phyloP scores from a whole-genome alignment of 2,888 invertebrate genomes.

The Eristalis intricaria region DNA sequence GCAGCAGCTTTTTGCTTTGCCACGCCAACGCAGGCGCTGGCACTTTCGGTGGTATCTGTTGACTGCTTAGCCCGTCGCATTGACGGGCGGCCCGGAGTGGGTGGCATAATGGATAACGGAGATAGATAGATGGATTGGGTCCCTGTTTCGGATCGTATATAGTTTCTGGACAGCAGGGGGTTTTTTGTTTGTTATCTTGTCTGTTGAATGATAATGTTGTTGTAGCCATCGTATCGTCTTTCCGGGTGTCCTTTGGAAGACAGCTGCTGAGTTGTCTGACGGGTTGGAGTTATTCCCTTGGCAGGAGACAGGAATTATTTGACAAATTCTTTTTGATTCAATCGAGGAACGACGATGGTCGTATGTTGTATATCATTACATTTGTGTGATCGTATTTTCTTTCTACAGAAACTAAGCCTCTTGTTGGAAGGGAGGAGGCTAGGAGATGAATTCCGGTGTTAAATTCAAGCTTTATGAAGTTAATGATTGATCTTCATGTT shows the following conservation, averaged over 20 bases:
- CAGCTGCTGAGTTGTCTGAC: slow-evolving; percentile 3
- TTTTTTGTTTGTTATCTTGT: not conserved
- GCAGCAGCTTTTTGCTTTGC: slow-evolving; percentile 11
- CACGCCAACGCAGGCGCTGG: not conserved
- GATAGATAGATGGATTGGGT: slow-evolving; percentile 45
- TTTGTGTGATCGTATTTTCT: not conserved
- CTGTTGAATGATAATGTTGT: slow-evolving; percentile 33
- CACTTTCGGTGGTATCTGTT: not conserved
- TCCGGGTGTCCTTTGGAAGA: slow-evolving; percentile 25
- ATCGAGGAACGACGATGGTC: not conserved
- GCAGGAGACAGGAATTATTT: slow-evolving; percentile 15
- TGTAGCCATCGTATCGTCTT: slow-evolving; percentile 40
- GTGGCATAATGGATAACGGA: slow-evolving; percentile 29
- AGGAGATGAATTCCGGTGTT: not conserved
- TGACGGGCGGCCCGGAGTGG: not conserved
- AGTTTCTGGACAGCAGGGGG: slow-evolving; percentile 20
- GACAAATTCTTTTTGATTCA: slow-evolving; percentile 10
- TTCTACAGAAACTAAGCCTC: not conserved
- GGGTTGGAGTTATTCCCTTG: slow-evolving; percentile 1
- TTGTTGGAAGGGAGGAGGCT: not conserved
- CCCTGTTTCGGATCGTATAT: slow-evolving; percentile 27
- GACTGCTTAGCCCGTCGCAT: not conserved
- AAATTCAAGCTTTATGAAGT: not conserved
- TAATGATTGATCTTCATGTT: too few species aligned
- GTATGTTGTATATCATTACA: not conserved